A percentile compares a stretch with the other conserved stretches of the same genome.
Conservation (phyloP, 1,140 invertebrate species). For the Halictus rubicundus region DNA sequence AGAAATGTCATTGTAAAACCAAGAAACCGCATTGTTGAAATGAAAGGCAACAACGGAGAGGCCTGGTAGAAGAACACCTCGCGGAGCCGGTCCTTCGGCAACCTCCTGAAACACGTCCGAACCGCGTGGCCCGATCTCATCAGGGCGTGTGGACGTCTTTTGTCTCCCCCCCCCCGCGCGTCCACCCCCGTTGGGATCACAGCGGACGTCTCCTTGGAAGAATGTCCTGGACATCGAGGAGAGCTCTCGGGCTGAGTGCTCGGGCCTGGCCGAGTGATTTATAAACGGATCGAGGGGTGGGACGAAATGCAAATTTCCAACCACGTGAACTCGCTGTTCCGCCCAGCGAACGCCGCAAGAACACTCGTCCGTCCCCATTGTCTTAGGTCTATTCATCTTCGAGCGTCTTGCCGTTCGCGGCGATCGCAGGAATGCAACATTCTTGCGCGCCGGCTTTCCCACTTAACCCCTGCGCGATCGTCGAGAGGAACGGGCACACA, state of each 20-base stretch:
- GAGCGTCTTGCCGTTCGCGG: slow-evolving; percentile 30
- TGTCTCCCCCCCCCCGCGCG: slow-evolving; percentile 15
- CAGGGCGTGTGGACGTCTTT: slow-evolving; percentile 13
- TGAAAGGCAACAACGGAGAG: no score
- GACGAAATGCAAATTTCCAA: slow-evolving; percentile 71
- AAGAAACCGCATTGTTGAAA: no score
- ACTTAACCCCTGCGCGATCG: slow-evolving; percentile 55
- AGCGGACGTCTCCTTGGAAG: not conserved
- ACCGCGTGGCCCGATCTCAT: not conserved
- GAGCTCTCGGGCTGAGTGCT: slow-evolving; percentile 10
- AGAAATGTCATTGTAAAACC: no score
- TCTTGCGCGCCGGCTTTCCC: slow-evolving; percentile 49
- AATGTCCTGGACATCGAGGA: slow-evolving; percentile 38
- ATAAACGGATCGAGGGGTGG: slow-evolving; percentile 66
- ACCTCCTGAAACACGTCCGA: not conserved
- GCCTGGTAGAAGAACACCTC: no score
- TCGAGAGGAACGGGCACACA: slow-evolving; percentile 3
- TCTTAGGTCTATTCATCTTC: slow-evolving; percentile 71
- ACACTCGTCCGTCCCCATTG: slow-evolving; percentile 63
- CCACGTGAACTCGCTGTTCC: slow-evolving; percentile 65
- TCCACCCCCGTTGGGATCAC: slow-evolving; percentile 14
- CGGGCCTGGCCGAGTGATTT: slow-evolving; percentile 63
- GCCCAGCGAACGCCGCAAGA: slow-evolving; percentile 40
- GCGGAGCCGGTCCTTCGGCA: not conserved
- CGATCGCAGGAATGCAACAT: slow-evolving; percentile 47